These are phyloP conservation scores for Pyrgilauda ruficollis DNA, from an alignment of 2,113 vertebrate genomes.

Conservation along the genomic window DNA sequence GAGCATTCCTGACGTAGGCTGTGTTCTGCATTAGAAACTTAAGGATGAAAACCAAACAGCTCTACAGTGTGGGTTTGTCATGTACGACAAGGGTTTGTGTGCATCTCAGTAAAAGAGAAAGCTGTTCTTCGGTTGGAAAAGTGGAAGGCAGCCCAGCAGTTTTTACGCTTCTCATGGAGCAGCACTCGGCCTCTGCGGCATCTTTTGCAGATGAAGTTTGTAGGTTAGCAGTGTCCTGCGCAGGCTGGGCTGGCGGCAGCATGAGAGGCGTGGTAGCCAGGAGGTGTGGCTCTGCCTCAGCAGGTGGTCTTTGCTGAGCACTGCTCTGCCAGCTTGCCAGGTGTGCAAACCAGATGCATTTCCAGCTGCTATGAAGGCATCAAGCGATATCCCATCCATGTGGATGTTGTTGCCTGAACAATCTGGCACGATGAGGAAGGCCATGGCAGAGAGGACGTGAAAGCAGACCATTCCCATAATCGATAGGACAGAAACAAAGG, in stretches of 20 bases:
- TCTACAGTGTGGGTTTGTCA: background rate
- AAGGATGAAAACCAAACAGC: background rate
- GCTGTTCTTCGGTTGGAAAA: background rate
- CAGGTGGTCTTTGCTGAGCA: fast-evolving
- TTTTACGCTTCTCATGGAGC: background rate
- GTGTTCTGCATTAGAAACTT: background rate
- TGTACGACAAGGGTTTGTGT: background rate
- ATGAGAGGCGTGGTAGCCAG: fast-evolving
- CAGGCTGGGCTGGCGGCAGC: background rate
- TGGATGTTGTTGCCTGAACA: background rate
- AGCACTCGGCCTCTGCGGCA: fast-evolving
- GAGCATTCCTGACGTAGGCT: background rate
- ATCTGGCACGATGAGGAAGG: background rate
- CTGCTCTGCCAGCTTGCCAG: too few relatives aligned
- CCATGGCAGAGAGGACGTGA: background rate
- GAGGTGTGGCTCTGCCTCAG: background rate
- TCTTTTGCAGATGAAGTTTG: background rate
- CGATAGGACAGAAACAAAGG: background rate
- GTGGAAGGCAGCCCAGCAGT: background rate
- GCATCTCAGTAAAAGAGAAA: background rate
- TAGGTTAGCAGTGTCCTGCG: background rate
- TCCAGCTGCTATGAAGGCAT: background rate
- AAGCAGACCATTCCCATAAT: background rate
- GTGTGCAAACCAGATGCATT: fast-evolving
- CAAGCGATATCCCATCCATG: fast-evolving